phyloP scores from a whole-genome alignment of 1,140 invertebrate genomes.

The Drosophila guanche region DNA sequence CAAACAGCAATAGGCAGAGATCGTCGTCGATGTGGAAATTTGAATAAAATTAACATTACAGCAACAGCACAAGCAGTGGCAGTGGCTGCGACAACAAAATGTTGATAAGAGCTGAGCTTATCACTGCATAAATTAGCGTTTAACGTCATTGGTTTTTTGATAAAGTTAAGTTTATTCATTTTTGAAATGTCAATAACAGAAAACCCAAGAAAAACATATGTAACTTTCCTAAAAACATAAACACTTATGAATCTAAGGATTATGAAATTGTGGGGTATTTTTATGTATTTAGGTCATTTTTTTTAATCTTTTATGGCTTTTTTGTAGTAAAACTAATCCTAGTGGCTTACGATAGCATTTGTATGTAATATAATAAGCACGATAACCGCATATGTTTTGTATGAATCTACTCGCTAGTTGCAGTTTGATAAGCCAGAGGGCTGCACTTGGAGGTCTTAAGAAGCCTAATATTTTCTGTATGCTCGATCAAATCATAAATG shows the following conservation, averaged over 20 bases:
- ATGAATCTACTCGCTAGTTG: too few species aligned
- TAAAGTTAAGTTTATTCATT: conserved; percentile 69
- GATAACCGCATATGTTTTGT: too few species aligned
- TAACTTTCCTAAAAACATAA: conserved; percentile 56
- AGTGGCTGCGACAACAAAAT: conserved; percentile 5
- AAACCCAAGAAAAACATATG: conserved; percentile 54
- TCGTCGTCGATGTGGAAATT: conserved; percentile 55
- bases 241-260: conserved; percentile 55
- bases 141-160: conserved; percentile 20
- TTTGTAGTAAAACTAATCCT: conserved; percentile 24
- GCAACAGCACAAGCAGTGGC: conserved; percentile 48
- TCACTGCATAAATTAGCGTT: conserved; percentile 29
- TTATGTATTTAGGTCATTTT: conserved; percentile 21
- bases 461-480: too few species aligned
- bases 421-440: too few species aligned
- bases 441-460: too few species aligned
- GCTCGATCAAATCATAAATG: too few species aligned
- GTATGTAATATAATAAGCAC: too few species aligned
- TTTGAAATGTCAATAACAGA: conserved; percentile 72
- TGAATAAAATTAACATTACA: conserved; percentile 73
- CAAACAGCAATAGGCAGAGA: conserved; percentile 58
- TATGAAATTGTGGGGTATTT: conserved; percentile 35
- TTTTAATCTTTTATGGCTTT: conserved; percentile 25
- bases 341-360: conserved; percentile 16
- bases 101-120: conserved; percentile 53